Base-by-base conservation (phyloP, 1,140 invertebrate species). In the Eupeodes corollae region DNA sequence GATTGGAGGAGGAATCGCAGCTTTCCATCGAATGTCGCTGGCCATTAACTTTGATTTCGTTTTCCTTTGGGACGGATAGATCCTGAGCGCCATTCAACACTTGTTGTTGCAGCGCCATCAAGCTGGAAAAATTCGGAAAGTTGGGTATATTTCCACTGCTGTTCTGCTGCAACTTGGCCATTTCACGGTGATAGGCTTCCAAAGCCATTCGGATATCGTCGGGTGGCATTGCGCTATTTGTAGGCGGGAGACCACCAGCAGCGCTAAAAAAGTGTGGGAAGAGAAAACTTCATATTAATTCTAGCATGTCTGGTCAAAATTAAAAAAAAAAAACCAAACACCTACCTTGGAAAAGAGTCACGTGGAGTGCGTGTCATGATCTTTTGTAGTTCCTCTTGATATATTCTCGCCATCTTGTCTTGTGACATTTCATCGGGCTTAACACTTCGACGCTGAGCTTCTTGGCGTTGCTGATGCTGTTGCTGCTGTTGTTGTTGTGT, bases 381-480 rank as follows among this genome's bases (percentile, higher is more conserved):
- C 66, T 96, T 95, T 38, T 88, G 84, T 35, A 97, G 71, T 63
- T 97, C 91, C 66, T 97, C 93, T 57, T 98, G 91, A 66, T 98
- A 98, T 58, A 98, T 93, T 59, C 91, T 79, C 13, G 91, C 84
- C 55, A 99, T 91, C 72, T 98, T 95, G 63, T 98, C 95, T 70
- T 95, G 92, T 39, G 93, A 85, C 71, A 95, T 89, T 72, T 95
- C 90, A 65, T 94, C 91, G 65, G 92, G 91, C 59, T 91, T 87
- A 57, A 86, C 80, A 48, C 88, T 71, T 68, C 85, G 78, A 67
- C 83, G 77, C 38, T 56, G 56, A 16, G 61, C 52, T 6, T 56
- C 52, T 83, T 60, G 56, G 42, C 45, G 56, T 13, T 48, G 48
- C 30, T 57, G 49, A 2, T 52, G 53, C 18, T 57, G 56, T 2